Percentiles rank a stretch among this genome's conserved stretches.
phyloP scores from a whole-genome alignment of 1,140 invertebrate species.

The Chelonus insularis region DNA sequence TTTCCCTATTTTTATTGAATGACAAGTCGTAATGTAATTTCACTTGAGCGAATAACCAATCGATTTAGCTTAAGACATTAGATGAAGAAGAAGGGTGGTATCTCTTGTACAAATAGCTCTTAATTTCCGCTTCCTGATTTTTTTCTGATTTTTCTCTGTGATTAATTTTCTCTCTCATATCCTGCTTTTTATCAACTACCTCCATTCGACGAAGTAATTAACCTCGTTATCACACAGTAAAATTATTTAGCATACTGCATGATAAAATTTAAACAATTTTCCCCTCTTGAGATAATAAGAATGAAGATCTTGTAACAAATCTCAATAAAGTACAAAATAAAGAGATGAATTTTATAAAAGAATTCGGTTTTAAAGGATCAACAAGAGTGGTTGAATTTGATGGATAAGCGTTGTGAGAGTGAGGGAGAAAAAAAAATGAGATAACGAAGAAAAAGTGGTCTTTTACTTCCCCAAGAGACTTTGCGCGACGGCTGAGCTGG shows the following conservation, averaged over 20 bases:
- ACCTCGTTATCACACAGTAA: background rate
- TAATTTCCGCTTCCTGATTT: background rate
- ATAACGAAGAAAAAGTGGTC: slow-evolving; percentile 23
- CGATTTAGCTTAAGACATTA: slow-evolving; percentile 48
- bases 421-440: background rate
- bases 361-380: slow-evolving; percentile 44
- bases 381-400: slow-evolving; percentile 52
- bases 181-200: slow-evolving; percentile 12
- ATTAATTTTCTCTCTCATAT: slow-evolving; percentile 1
- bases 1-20: slow-evolving; percentile 56
- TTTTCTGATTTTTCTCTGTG: background rate
- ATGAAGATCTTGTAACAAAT: too few species aligned
- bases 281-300: too few species aligned
- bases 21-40: slow-evolving; percentile 51
- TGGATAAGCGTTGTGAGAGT: slow-evolving; percentile 12
- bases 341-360: slow-evolving; percentile 23
- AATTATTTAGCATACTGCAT: too few species aligned
- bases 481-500: slow-evolving; percentile 52
- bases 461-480: slow-evolving; percentile 27
- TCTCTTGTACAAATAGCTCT: background rate
- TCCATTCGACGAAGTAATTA: background rate
- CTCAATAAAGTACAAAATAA: background rate
- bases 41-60: slow-evolving; percentile 53
- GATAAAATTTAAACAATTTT: too few species aligned
- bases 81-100: slow-evolving; percentile 29